A percentile compares a stretch with the other conserved stretches of the same genome.
These are phyloP conservation scores for Magallana gigas DNA, from an alignment of 1,140 invertebrate species.

Conservation along the genomic window DNA sequence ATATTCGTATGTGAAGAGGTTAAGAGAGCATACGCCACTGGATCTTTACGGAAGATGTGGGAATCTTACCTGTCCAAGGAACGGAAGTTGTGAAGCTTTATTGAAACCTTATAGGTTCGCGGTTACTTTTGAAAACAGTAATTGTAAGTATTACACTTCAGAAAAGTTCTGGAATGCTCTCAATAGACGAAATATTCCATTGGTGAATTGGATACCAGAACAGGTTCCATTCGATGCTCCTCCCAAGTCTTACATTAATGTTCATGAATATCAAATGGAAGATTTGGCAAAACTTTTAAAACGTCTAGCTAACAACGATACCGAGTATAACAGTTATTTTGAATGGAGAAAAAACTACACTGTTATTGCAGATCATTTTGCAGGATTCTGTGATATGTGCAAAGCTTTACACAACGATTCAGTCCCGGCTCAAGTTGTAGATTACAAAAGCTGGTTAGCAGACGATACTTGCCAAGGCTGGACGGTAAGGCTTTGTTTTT, in stretches of 20 bases:
- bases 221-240: conserved; percentile 72
- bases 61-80: conserved; percentile 53
- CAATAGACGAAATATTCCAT: conserved; percentile 66
- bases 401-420: conserved; percentile 59
- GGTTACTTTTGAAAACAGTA: conserved; percentile 77
- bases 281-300: conserved; percentile 91
- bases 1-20: conserved; percentile 80
- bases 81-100: conserved; percentile 61
- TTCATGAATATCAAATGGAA: conserved; percentile 94
- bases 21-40: conserved; percentile 81
- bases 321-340: conserved; percentile 76
- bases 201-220: conserved; percentile 75
- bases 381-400: conserved; percentile 62
- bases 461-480: conserved; percentile 58
- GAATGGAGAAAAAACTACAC: conserved; percentile 67
- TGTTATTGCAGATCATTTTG: conserved; percentile 45
- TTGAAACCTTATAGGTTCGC: conserved; percentile 91
- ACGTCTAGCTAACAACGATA: conserved; percentile 75
- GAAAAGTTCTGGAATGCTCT: conserved; percentile 77
- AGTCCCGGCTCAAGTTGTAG: conserved; percentile 61
- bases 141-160: conserved; percentile 77
- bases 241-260: conserved; percentile 92
- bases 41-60: conserved; percentile 83
- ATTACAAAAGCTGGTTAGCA: conserved; percentile 65
- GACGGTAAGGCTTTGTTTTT: conserved; percentile 31